Evolutionary conservation across 2,888 invertebrate genomes (phyloP).

Genomic region (Cynaeus angustus): DNA sequence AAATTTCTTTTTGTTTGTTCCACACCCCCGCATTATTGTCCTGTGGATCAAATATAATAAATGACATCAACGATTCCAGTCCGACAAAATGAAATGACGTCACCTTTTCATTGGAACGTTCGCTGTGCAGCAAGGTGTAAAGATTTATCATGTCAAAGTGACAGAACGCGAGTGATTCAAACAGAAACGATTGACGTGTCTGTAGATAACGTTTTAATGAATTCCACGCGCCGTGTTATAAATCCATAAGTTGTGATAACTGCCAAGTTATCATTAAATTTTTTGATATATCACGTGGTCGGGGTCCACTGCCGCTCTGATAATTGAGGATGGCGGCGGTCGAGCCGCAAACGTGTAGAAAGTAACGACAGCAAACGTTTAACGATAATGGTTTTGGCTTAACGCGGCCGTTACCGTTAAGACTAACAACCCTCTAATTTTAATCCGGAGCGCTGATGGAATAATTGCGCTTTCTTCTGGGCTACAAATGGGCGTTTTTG

Average conservation of each 20-base stretch:
- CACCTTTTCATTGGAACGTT: slow-evolving; percentile 23
- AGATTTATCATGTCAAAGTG: slow-evolving; percentile 35
- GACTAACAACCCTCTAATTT: slow-evolving; percentile 33
- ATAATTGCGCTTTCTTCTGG: slow-evolving; percentile 5
- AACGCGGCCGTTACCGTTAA: slow-evolving; percentile 41
- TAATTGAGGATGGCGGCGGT: slow-evolving; percentile 18
- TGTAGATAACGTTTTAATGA: slow-evolving; percentile 37
- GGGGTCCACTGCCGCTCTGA: slow-evolving; percentile 5
- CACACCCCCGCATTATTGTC: slow-evolving; percentile 27
- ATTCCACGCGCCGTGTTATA: slow-evolving; percentile 15
- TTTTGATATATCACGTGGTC: slow-evolving; percentile 21
- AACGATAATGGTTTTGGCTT: slow-evolving; percentile 43
- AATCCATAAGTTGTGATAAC: slow-evolving; percentile 32
- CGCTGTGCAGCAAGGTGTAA: slow-evolving; percentile 30
- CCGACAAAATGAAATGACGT: slow-evolving; percentile 35
- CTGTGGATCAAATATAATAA: slow-evolving; percentile 35
- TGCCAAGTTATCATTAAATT: slow-evolving; percentile 26
- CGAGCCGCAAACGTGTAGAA: slow-evolving; percentile 30
- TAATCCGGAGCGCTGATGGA: slow-evolving; percentile 28
- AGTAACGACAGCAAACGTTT: slow-evolving; percentile 36
- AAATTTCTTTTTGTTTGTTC: slow-evolving; percentile 23
- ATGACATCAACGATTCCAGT: slow-evolving; percentile 27
- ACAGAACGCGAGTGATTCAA: slow-evolving; percentile 27
- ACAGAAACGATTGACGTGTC: slow-evolving; percentile 27
- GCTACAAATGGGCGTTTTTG: neutral